These are phyloP conservation scores for Chelonoidis abingdonii DNA, from an alignment of 2,113 vertebrate species.

Conservation along the genomic window DNA sequence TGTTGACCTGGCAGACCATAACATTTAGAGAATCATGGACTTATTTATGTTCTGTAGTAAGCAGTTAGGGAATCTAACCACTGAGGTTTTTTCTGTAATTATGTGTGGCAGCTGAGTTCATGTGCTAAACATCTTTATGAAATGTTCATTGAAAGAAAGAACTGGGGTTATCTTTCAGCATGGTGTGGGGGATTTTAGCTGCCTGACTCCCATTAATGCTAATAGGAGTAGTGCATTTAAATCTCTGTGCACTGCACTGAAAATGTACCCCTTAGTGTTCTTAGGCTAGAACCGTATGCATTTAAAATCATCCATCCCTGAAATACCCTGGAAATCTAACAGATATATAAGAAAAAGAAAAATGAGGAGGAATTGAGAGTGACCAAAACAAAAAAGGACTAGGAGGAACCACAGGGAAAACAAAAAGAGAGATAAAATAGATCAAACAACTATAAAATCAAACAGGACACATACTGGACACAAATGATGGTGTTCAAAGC, in stretches of 20 bases:
- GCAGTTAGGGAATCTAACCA: not conserved
- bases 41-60: not conserved
- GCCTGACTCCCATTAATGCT: slow-evolving; percentile 10
- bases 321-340: slow-evolving; percentile 24
- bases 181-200: slow-evolving; percentile 11
- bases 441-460: slow-evolving; percentile 34
- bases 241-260: not conserved
- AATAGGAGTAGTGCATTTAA: slow-evolving; percentile 2
- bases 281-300: slow-evolving; percentile 3
- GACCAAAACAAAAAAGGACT: not conserved
- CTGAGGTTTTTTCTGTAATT: slow-evolving; percentile 21
- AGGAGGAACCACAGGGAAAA: not conserved
- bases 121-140: not conserved
- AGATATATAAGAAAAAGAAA: not conserved
- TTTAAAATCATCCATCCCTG: slow-evolving; percentile 36
- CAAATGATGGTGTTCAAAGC: slow-evolving; percentile 10
- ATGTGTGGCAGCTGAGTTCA: not conserved
- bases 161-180: slow-evolving; percentile 37
- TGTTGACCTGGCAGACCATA: not conserved
- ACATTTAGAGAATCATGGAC: not conserved
- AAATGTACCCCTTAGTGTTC: slow-evolving; percentile 20
- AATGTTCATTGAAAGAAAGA: slow-evolving; percentile 21
- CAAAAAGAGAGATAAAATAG: not conserved
- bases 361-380: not conserved
- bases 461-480: not conserved